Conservation (phyloP, 2,797 vertebrate genomes). For the Sorex maritimensis region DNA sequence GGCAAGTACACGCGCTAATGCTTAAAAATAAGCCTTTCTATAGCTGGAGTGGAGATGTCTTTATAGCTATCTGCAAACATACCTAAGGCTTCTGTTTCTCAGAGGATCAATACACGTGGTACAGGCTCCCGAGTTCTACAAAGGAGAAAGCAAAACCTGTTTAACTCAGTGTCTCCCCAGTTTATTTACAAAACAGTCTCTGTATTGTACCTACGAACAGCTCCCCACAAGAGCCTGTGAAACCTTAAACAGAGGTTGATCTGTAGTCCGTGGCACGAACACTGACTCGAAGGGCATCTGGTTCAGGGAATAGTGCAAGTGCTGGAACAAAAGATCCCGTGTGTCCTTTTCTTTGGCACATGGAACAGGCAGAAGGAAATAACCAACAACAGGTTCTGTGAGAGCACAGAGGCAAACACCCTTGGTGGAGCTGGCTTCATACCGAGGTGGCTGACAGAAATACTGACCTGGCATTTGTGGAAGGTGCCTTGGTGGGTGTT, state of each 20-base stretch:
- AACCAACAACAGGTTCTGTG: too few species aligned
- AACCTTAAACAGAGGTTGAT: not conserved
- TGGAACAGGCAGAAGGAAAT: not conserved
- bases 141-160: not conserved
- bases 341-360: not conserved
- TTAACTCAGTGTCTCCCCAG: constrained; percentile 29
- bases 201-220: not conserved
- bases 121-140: constrained; percentile 7
- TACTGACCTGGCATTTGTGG: not conserved
- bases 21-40: not conserved
- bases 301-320: not conserved
- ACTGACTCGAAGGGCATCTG: not conserved
- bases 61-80: too few species aligned
- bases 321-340: not conserved
- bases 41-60: not conserved
- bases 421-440: not conserved
- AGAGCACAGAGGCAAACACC: not conserved
- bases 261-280: not conserved
- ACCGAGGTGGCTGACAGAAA: not conserved
- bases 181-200: constrained; percentile 52
- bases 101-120: not conserved
- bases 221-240: not conserved
- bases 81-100: not conserved
- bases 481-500: not conserved
- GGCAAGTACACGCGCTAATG: not conserved